Percentiles rank a stretch among this genome's conserved stretches.
Evolutionary conservation across 2,888 invertebrate genomes (phyloP).

Genomic region (Dasysyrphus albostriatus): DNA sequence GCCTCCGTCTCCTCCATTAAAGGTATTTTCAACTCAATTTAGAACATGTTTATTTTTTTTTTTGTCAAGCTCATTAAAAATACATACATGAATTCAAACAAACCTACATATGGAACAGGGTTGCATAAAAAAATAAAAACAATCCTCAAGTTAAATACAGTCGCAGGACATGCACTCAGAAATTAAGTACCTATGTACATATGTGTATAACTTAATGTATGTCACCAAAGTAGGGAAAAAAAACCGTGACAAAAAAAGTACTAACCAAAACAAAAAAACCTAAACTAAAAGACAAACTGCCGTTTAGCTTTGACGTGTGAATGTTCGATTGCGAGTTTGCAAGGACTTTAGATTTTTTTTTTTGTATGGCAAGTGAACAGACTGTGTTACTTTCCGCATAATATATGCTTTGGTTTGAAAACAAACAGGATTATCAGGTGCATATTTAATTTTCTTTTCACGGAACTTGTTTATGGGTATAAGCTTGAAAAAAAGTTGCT

Average conservation of each 20-base stretch:
- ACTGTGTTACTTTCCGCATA: neutral
- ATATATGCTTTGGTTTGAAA: neutral
- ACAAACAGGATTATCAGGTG: slow-evolving; percentile 16
- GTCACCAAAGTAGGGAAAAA: slow-evolving; percentile 40
- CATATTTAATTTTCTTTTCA: neutral
- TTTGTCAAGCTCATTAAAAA: neutral
- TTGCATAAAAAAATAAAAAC: slow-evolving; percentile 6
- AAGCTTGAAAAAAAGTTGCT: neutral
- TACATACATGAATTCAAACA: neutral
- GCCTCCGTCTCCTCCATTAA: neutral
- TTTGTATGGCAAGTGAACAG: slow-evolving; percentile 14
- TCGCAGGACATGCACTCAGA: slow-evolving; percentile 48
- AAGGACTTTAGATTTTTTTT: slow-evolving; percentile 50
- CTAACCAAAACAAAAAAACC: neutral
- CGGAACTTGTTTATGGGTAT: slow-evolving; percentile 35
- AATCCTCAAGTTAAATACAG: slow-evolving; percentile 17
- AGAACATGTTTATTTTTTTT: neutral
- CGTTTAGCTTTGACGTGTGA: slow-evolving; percentile 57
- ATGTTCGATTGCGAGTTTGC: slow-evolving; percentile 52
- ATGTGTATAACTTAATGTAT: slow-evolving; percentile 21
- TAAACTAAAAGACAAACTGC: slow-evolving; percentile 31
- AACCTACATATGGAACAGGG: slow-evolving; percentile 11
- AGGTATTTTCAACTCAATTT: neutral
- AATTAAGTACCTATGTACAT: slow-evolving; percentile 45
- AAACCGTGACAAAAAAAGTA: neutral